Percentiles rank a stretch among this genome's conserved stretches.
Conservation (phyloP, 2,888 invertebrate species). For the Drosophila mayaguana region DNA sequence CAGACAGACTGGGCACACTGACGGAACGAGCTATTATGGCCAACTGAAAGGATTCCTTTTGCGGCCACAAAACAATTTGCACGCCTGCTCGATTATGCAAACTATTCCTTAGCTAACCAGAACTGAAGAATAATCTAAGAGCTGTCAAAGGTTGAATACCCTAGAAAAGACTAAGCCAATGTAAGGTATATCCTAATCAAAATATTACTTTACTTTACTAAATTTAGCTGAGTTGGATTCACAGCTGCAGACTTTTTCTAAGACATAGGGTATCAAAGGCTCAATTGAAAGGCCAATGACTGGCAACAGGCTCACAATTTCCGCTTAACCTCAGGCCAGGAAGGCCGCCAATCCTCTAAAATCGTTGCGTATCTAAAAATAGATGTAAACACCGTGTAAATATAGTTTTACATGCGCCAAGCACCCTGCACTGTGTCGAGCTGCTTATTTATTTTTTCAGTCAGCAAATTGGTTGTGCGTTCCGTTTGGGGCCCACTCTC, state of each 20-base stretch:
- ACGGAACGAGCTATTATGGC: slow-evolving; percentile 33
- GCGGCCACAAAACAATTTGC: slow-evolving; percentile 19
- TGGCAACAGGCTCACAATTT: slow-evolving; percentile 50
- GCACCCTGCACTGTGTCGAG: neutral
- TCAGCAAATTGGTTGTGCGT: slow-evolving; percentile 44
- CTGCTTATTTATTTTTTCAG: slow-evolving; percentile 1
- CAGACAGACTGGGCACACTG: slow-evolving; percentile 11
- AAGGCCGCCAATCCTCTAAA: slow-evolving; percentile 22
- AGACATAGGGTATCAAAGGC: neutral
- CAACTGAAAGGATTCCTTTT: slow-evolving; percentile 24
- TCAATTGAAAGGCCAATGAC: slow-evolving; percentile 23
- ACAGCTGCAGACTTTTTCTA: neutral
- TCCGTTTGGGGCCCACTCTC: slow-evolving; percentile 9
- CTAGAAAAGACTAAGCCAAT: neutral
- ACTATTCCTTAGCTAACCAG: slow-evolving; percentile 10
- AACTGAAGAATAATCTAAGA: neutral
- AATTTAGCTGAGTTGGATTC: neutral
- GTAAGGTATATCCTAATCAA: neutral
- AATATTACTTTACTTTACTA: neutral
- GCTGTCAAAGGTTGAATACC: slow-evolving; percentile 1
- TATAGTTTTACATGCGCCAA: slow-evolving; percentile 1
- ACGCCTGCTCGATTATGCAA: slow-evolving; percentile 28
- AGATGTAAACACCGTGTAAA: slow-evolving; percentile 9
- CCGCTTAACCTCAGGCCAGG: slow-evolving; percentile 37
- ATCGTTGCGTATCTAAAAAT: slow-evolving; percentile 34